Evolutionary conservation across 2,797 vertebrate genomes (phyloP).

Genomic region (Bovichtus diacanthus): DNA sequence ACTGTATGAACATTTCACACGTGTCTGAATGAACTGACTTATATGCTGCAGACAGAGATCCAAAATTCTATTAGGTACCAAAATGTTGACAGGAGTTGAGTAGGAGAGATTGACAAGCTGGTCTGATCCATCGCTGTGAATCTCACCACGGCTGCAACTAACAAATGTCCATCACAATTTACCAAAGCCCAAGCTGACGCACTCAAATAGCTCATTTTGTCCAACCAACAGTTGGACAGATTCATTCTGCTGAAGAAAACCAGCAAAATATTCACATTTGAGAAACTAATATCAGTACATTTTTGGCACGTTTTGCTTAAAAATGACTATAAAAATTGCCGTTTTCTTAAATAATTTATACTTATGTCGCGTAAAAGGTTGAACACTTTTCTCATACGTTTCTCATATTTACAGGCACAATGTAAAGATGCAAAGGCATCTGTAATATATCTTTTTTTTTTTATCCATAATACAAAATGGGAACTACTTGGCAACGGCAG

Average conservation of each 20-base stretch:
- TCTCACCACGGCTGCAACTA: conserved; percentile 1
- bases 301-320: not conserved
- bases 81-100: not conserved
- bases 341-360: not conserved
- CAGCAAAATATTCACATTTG: not conserved
- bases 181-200: not conserved
- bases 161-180: conserved; percentile 4
- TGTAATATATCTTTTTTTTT: not conserved
- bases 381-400: not conserved
- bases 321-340: not conserved
- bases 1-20: not conserved
- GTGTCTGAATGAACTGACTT: not conserved
- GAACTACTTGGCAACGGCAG: not conserved
- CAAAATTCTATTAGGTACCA: not conserved
- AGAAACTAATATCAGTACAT: not conserved
- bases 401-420: not conserved
- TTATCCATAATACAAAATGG: too few species aligned
- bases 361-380: not conserved
- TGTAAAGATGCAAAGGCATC: not conserved
- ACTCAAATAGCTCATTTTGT: not conserved
- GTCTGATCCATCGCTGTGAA: conserved; percentile 6
- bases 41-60: not conserved
- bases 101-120: conserved; percentile 7
- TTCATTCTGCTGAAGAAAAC: not conserved
- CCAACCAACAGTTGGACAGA: not conserved